Conservation (phyloP, 2,797 vertebrate genomes). For the Phrynocephalus guinanensis region DNA sequence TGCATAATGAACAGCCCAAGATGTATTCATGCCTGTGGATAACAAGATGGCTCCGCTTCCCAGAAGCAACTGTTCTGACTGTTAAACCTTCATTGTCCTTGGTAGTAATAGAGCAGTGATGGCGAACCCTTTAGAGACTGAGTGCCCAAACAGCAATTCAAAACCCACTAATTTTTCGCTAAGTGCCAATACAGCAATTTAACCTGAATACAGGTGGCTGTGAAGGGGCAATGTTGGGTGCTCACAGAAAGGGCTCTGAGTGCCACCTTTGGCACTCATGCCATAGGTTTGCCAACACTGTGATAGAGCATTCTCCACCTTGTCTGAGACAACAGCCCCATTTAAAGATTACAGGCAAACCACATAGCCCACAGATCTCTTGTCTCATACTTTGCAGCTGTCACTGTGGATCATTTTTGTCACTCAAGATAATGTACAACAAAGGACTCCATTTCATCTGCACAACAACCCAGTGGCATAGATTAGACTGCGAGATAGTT, state of each 20-base stretch:
- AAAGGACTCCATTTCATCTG: not conserved
- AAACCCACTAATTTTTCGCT: no score
- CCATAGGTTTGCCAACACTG: no score
- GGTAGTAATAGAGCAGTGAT: not conserved
- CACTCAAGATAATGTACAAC: not conserved
- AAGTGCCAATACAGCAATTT: no score
- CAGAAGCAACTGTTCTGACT: no score
- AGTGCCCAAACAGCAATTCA: no score
- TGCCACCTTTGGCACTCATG: no score
- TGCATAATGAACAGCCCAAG: not conserved
- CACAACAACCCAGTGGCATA: not conserved
- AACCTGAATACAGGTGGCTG: no score
- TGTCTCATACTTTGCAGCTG: not conserved
- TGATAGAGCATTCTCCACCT: not conserved
- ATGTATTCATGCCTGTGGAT: not conserved
- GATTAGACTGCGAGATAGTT: not conserved
- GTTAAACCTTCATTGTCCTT: not conserved
- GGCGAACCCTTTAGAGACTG: no score
- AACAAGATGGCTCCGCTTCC: not conserved
- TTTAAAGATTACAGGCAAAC: not conserved
- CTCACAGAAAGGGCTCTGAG: no score
- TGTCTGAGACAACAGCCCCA: not conserved
- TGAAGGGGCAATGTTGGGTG: no score
- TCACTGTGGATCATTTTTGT: not conserved
- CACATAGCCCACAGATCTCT: not conserved